Base-by-base conservation (phyloP, 2,797 vertebrate species). In the Rhynchonycteris naso region DNA sequence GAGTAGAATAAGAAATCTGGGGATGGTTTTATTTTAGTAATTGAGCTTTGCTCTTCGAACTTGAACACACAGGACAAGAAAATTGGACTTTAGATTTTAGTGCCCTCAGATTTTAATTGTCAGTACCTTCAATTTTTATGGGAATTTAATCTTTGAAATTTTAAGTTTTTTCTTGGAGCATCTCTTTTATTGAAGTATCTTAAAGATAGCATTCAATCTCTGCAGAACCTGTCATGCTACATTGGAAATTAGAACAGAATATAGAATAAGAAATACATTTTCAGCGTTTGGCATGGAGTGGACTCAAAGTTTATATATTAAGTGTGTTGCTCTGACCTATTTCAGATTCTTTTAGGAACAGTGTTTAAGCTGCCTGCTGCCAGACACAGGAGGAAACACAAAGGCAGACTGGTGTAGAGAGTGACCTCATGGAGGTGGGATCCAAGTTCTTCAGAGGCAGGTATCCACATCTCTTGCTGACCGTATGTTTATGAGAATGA, bases 191-290 rank as follows among this genome's bases (percentile, higher is more conserved):
- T 85, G 12, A 85, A 83, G 10, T 35, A 35, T 90, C 69, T 61
- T 56, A 21, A 86, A 75, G 65, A 79, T 52, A 58, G 26, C 15
- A 21, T 93, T 87, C 28, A 65, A 1, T 94, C 16, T 74, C 38
- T 72, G 15, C 1, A 47, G 81, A 94, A 58, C 22, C n/a, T 94
- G 33, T 47, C 72, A 38, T 82, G 50, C 28, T 94, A 19, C 30
- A 10, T 22, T 65, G 59, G n/a, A 94, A 7, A 74, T 65, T 43
- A 79, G 21, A 21, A 68, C 26, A 76, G 68, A 89, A 83, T 58
- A 92, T 52, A 71, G 79, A 93, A 93, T 11, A 90, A 11, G 18
- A 19, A 24, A 88, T 93, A 88, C 26, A 56, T 88, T 88, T 88
- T 69, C 35, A 26, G 14, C 16, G 21, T 69, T 72, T 18, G 28